Evolutionary conservation across 2,113 vertebrate species (phyloP), one percentile per base, ranked within the genome.

Genomic region (Capreolus pygargus): DNA sequence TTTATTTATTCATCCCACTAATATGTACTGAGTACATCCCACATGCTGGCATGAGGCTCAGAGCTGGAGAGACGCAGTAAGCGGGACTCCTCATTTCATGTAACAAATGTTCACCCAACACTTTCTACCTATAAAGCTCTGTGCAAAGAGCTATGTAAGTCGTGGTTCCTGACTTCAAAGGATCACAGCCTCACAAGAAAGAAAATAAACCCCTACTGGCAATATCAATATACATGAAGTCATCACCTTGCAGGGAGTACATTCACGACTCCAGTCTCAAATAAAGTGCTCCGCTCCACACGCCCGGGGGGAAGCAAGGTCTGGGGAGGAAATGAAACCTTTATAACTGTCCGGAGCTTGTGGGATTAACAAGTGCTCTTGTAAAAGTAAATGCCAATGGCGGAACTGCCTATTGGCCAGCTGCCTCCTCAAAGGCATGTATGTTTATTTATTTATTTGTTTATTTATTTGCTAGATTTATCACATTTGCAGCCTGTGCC

Each of bases 401-500:
- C 23, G 7, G 45, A 16, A 78, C 86, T 92, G 88, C 93, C 93
- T 81, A 91, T 61, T 95, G 97, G 98, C 93, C 91, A 23, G 15
- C 64, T 33, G 39, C 96, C 70, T 86, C 96, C 96, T 97, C 93
- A 17, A 87, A 97, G 95, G 93, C 94, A 30, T 93, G 78, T 84
- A 85, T 81, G 93, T 97, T 98, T 97, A 98, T 97, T 98, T 97
- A 98, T 98, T 97, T 97, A 97, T 98, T 96, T 98, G 98, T 97
- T 98, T 98, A 91, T 97, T 97, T 97, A 97, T 97, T 98, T 97
- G 96, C 36, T 95, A 97, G 97, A 98, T 98, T 97, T 97, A 97
- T 98, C 97, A 96, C 97, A 95, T 97, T 97, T 94, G 30, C 45
- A 89, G 86, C 67, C 95, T 95, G 47, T 96, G 96, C 91, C 97